Evolutionary conservation across 2,113 vertebrate genomes (phyloP), one percentile per base, ranked within the genome.

Genomic region (Dipodomys stephensi): DNA sequence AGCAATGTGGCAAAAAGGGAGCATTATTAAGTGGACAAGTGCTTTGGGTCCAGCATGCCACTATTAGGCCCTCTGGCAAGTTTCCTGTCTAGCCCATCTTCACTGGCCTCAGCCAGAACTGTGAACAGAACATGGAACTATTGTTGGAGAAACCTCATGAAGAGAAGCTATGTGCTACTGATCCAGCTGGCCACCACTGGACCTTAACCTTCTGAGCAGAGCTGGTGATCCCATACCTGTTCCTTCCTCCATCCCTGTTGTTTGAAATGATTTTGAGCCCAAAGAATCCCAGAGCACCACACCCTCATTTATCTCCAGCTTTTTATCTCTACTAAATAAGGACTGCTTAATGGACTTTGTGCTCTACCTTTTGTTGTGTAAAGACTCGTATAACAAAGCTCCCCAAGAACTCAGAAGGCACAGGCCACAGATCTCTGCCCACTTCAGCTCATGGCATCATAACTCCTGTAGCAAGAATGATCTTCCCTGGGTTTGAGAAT

Each of bases 121-220:
- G 15, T 0, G 9, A 8, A 60, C 30, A 60, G 53, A 32, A 6
- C 13, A 49, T 5, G 6, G 13, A 10, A 22, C 53, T 30, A 35
- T 9, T 30, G 2, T 11, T n/a, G 25, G 22, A 15, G 30, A 57
- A 32, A 22, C 19, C 12, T 1, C 3, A 15, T 18, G 1, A 22
- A 23, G 71, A 15, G 71, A 44, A 12, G 72, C n/a, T 68, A 69
- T 8, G 6, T 13, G 35, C 28, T 19, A 6, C 32, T n/a, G 23
- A 25, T 23, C 25, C 25, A 4, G 18, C 27, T 28, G 35, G 53
- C 32, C 35, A 7, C 23, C 57, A 28, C 53, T 22, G 84, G 27
- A 8, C n/a, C 12, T 18, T 44, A 1, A 28, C 49, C 13, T 71
- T 27, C 49, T 44, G 15, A 60, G 27, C 27, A 10, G 49, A 6